Evolutionary conservation across 1,140 invertebrate species (phyloP).

Genomic region (Trigoniulus corallinus): DNA sequence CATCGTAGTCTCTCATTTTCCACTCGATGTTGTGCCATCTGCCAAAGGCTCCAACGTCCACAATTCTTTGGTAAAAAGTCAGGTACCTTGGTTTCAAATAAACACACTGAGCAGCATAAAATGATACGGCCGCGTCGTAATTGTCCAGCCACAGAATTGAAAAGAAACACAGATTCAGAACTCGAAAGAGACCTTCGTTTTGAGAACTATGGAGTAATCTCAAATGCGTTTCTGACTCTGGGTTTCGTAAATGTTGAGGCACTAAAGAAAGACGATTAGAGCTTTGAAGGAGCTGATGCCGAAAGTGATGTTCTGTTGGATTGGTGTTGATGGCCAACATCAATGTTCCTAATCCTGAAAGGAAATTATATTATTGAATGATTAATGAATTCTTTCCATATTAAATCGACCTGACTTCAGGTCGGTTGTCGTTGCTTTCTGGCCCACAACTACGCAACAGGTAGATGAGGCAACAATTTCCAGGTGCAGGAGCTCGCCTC

Average conservation of each 20-base stretch:
- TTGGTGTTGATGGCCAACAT: slow-evolving; percentile 29
- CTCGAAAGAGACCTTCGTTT: slow-evolving; percentile 45
- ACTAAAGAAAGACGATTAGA: slow-evolving; percentile 46
- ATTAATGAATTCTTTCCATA: neutral
- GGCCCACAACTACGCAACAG: neutral
- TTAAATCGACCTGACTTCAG: neutral
- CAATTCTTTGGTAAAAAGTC: slow-evolving; percentile 41
- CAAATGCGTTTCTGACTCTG: slow-evolving; percentile 42
- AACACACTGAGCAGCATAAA: slow-evolving; percentile 52
- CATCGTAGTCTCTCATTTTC: slow-evolving; percentile 58
- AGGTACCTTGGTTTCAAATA: slow-evolving; percentile 44
- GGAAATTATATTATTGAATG: neutral
- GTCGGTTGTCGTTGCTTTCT: neutral
- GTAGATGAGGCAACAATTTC: too few relatives aligned
- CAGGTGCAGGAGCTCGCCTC: too few relatives aligned
- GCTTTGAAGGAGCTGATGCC: slow-evolving; percentile 35
- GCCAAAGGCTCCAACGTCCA: slow-evolving; percentile 60
- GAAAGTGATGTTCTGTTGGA: slow-evolving; percentile 43
- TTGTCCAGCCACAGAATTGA: slow-evolving; percentile 59
- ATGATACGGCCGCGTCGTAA: slow-evolving; percentile 40
- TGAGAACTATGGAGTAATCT: slow-evolving; percentile 39
- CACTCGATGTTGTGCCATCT: slow-evolving; percentile 50
- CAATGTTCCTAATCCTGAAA: slow-evolving; percentile 13
- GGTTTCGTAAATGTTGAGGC: slow-evolving; percentile 44
- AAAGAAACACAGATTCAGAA: slow-evolving; percentile 44